Conservation (phyloP, 2,797 vertebrate genomes). For the Gallinago stenura region DNA sequence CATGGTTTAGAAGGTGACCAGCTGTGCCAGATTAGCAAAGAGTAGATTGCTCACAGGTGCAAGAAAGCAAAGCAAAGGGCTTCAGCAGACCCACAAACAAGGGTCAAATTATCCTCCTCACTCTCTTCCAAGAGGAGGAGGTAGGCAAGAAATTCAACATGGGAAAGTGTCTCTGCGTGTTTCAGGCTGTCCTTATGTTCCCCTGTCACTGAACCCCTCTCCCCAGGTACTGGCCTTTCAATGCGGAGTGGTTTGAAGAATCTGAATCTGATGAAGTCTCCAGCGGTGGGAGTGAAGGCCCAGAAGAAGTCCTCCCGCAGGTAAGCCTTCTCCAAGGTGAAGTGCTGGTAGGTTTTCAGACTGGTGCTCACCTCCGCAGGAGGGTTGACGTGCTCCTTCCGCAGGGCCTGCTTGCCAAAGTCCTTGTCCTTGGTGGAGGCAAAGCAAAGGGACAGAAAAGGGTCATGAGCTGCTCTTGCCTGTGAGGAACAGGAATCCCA, state of each 20-base stretch:
- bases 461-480: not conserved
- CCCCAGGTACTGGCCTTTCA: slow-evolving; percentile 84
- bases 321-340: slow-evolving; percentile 98
- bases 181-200: not conserved
- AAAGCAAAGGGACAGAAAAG: not conserved
- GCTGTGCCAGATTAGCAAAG: not conserved
- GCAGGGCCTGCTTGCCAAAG: slow-evolving; percentile 93
- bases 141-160: accelerated
- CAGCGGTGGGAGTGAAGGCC: slow-evolving; percentile 94
- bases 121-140: not conserved
- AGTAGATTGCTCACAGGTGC: not conserved
- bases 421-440: slow-evolving; percentile 89
- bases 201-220: accelerated
- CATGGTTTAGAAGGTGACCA: not conserved
- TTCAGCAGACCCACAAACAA: not conserved
- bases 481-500: not conserved
- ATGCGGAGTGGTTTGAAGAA: slow-evolving; percentile 96
- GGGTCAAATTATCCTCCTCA: not conserved
- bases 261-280: slow-evolving; percentile 95
- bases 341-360: slow-evolving; percentile 99
- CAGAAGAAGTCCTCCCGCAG: slow-evolving; percentile 97
- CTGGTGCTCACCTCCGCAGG: slow-evolving; percentile 97
- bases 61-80: slow-evolving; percentile 11
- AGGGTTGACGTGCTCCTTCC: slow-evolving; percentile 95
- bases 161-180: not conserved